Base-by-base conservation (phyloP, 2,888 invertebrate species). In the Pyralis farinalis region DNA sequence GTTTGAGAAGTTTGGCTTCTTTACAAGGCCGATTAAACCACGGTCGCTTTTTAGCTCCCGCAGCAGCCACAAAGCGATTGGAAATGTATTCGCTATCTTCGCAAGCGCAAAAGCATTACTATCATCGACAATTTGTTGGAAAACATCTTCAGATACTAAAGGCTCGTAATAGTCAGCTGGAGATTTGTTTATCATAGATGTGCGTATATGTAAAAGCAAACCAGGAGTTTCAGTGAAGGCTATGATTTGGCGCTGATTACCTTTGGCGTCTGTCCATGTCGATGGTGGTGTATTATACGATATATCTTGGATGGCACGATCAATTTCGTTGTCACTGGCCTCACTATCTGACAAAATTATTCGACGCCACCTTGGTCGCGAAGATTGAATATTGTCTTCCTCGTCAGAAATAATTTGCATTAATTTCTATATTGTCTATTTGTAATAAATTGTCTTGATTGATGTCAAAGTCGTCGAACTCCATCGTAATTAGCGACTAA, bases 231-330 rank as follows among this genome's bases (percentile, higher is more conserved):
- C 21, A 5, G 21, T 49, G 31, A 53, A 50, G 34, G 46, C 37
- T 28, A 49, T 48, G 12, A 44, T 9, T 27, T 21, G 9, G 30
- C 42, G 41, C 22, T 48, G 48, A 31, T 46, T 44, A 47, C 44
- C 45, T 43, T 30, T 34, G 6, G 44, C 41, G 11, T 37, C 27
- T 7, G 44, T 38, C 47, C 42, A 47, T 31, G 37, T 42, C 16
- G 41, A 36, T 21, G 44, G 36, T 27, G 45, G 38, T 12, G 49
- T 35, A 37, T 36, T 43, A 22, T 12, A 22, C n/a, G 30, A 30
- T 39, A 39, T 10, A 27, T 41, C 43, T 34, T 37, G 38, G 29
- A 40, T 37, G 20, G 42, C 34, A 16, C 32, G 32, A 40, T 39
- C 37, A 30, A 30, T 45, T 38, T 45, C 45, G 30, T 20, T 21